Base-by-base conservation (phyloP, 2,888 invertebrate species). In the Oligia latruncula region DNA sequence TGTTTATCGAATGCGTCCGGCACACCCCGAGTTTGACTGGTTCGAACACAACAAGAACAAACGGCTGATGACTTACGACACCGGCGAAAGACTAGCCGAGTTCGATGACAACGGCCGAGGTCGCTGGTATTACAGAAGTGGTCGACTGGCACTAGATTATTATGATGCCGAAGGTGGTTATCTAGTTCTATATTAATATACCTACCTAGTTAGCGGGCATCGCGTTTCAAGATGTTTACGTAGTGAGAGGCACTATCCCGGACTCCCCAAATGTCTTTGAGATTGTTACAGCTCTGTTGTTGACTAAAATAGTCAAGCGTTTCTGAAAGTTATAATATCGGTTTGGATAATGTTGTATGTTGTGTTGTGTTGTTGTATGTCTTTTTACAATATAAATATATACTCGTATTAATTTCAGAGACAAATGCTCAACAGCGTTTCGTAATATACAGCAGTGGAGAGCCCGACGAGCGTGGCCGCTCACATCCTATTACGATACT, bases 11-110 rank as follows among this genome's bases (percentile, higher is more conserved):
- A 96, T 97, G 96, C 93, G 94, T 35, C 96, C 96, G 73, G 94
- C 95, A 2, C 95, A 95, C 43, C 96, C 96, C 0, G 95, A 97
- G 85, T 96, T 95, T 68, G 94, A 96, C 89, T 97, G 96, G 96
- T 97, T 97, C 83, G 92, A 95, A 86, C 94, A 93, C 75, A 95
- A 97, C 80, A 96, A 94, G 86, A 92, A 91, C 75, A 96, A 95
- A 88, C 90, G 93, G 40, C 29, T 91, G 15, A 93, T 96, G 92
- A 73, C 85, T 35, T 96, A 96, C 82, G 95, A 95, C 72, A 89
- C 92, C 1, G 96, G 96, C 2, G 96, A 96, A 84, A 94, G 90
- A 74, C 87, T 97, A 4, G 96, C 96, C 0, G 94, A 96, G 83
- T 94, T 97, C 81, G 93, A 95, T 49, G 95, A 95, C 43, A 93